phyloP scores from a whole-genome alignment of 2,888 invertebrate genomes.

The Erebia aethiops region DNA sequence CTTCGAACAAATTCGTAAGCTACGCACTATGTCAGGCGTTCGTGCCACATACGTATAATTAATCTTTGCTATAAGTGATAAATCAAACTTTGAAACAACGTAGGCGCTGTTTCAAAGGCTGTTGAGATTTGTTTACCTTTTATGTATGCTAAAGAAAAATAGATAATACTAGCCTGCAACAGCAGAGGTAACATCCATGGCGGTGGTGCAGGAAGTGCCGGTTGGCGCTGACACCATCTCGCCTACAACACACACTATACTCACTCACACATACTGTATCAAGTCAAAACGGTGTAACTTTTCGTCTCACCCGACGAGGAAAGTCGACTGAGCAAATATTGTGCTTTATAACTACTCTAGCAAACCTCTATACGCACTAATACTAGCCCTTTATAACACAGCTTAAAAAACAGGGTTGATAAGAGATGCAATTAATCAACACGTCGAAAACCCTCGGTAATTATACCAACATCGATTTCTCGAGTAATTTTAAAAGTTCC shows the following conservation, averaged over 20 bases:
- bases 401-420: background rate
- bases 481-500: too few species aligned
- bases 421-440: background rate
- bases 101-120: too few species aligned
- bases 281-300: background rate
- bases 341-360: background rate
- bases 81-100: too few species aligned
- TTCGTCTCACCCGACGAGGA: background rate
- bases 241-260: constrained; percentile 60
- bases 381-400: too few species aligned
- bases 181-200: constrained; percentile 57
- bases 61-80: too few species aligned
- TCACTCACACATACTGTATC: constrained; percentile 23
- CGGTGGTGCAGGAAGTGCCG: constrained; percentile 53
- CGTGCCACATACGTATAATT: too few species aligned
- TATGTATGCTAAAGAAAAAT: background rate
- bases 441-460: background rate
- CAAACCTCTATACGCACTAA: too few species aligned
- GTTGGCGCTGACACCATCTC: constrained; percentile 68
- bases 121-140: background rate
- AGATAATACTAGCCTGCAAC: constrained; percentile 63
- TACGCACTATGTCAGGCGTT: background rate
- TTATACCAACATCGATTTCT: too few species aligned
- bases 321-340: background rate
- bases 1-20: background rate